phyloP scores from a whole-genome alignment of 2,888 invertebrate species.

The Hartigia nigra region DNA sequence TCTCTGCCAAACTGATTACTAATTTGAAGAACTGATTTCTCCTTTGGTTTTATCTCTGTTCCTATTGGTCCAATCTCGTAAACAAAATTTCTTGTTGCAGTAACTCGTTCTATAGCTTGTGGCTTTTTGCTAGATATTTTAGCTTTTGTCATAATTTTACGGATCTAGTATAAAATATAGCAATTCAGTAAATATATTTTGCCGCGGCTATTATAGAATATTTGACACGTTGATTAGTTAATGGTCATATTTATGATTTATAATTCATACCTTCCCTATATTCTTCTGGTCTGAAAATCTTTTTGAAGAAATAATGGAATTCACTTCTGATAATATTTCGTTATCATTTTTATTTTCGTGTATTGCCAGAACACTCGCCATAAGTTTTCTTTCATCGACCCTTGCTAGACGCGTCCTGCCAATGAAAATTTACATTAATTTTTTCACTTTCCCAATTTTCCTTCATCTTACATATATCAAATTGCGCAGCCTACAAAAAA shows the following conservation, averaged over 20 bases:
- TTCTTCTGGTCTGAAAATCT: slow-evolving; percentile 24
- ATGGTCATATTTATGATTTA: no score
- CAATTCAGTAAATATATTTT: no score
- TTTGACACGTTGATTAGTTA: no score
- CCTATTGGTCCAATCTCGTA: slow-evolving; percentile 41
- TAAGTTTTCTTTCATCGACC: slow-evolving; percentile 26
- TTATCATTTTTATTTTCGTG: slow-evolving; percentile 9
- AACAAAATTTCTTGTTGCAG: slow-evolving; percentile 47
- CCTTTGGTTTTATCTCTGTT: not conserved
- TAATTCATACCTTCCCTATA: no score
- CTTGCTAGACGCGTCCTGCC: slow-evolving; percentile 30
- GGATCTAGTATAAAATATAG: no score
- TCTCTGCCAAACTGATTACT: not conserved
- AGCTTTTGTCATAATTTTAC: no score
- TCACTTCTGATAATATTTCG: not conserved
- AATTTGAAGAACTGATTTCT: not conserved
- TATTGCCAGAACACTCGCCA: slow-evolving; percentile 17
- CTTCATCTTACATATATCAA: not conserved
- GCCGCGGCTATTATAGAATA: no score
- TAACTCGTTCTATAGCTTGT: no score
- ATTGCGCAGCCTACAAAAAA: not conserved
- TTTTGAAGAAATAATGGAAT: slow-evolving; percentile 13
- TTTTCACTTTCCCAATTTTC: not conserved
- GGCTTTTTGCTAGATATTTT: no score
- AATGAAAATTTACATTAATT: slow-evolving; percentile 7